Conservation (phyloP, 2,113 vertebrate genomes). For the Trogon surrucura region DNA sequence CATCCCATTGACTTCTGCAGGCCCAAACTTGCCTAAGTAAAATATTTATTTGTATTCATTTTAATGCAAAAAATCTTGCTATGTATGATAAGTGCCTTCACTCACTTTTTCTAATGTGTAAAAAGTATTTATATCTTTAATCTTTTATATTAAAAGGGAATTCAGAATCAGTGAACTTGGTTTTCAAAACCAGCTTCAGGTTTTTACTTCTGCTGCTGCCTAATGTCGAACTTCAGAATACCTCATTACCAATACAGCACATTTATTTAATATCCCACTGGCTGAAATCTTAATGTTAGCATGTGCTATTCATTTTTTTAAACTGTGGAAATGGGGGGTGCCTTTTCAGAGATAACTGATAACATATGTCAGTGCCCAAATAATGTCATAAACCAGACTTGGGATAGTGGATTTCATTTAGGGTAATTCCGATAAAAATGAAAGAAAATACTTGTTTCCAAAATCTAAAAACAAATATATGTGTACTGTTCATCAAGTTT, state of each 20-base stretch:
- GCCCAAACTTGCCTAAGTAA: slow-evolving; percentile 16
- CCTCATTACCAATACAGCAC: slow-evolving; percentile 44
- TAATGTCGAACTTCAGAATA: slow-evolving; percentile 60
- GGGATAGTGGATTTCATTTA: slow-evolving; percentile 35
- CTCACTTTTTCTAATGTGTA: slow-evolving; percentile 67
- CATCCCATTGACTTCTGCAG: not conserved
- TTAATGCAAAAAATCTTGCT: slow-evolving; percentile 43
- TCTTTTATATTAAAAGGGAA: slow-evolving; percentile 83
- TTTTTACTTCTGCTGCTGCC: slow-evolving; percentile 63
- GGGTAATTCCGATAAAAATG: slow-evolving; percentile 24
- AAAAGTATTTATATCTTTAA: slow-evolving; percentile 73
- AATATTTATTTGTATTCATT: slow-evolving; percentile 68
- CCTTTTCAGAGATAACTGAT: not conserved
- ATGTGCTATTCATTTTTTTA: slow-evolving; percentile 15
- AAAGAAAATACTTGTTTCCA: not conserved
- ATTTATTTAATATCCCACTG: slow-evolving; percentile 19
- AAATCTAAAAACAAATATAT: not conserved
- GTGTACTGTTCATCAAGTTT: slow-evolving; percentile 1
- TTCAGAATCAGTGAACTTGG: slow-evolving; percentile 65
- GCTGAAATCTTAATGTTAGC: slow-evolving; percentile 29
- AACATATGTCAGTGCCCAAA: slow-evolving; percentile 20
- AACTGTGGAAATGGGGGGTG: not conserved
- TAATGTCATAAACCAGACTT: not conserved
- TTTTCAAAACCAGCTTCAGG: slow-evolving; percentile 70
- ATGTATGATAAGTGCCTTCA: slow-evolving; percentile 59